Evolutionary conservation across 1,140 invertebrate genomes (phyloP), one percentile per base, ranked within the genome.

Genomic region (Drosophila pectinifera): DNA sequence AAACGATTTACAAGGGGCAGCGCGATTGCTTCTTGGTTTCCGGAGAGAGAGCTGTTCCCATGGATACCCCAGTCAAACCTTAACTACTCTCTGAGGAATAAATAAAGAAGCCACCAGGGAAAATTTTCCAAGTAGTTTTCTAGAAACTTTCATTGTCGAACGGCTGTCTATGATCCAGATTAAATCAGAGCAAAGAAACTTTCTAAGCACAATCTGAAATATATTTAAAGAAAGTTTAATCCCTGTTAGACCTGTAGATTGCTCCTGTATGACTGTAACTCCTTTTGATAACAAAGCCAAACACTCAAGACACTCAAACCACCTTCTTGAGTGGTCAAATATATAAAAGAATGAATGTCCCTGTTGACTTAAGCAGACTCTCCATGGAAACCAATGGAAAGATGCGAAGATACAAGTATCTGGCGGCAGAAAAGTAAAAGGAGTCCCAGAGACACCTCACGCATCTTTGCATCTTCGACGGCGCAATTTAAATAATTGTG

Each of bases 401-500:
- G 58, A 84, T 61, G 39, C 20, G 61, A 22, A 82, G 55, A 73
- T 56, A 51, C 41, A 7, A n/a, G 82, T 59, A 56, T 67, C 70
- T 73, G 78, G 14, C 36, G 49, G 45, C 54, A 42, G 48, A 78
- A 51, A 88, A 73, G 83, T 86, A 88, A 88, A 78, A 83, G 83
- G 79, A 77, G 46, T 49, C 36, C 31, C 74, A 36, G 18, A 53
- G 22, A 46, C 70, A 48, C 58, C 62, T 58, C 56, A 82, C 79
- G 80, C 83, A 86, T 79, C 75, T 79, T 68, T 67, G 46, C 20
- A 43, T 70, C 64, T 70, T 70, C 73, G 51, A 49, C 65, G 62
- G 70, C 54, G 81, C 65, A 85, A 84, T 80, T 90, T 81, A 78
- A 78, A 90, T 89, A 85, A 89, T 89, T 89, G 81, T 85, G 85